These are phyloP conservation scores for Clitarchus hookeri DNA, from an alignment of 2,888 invertebrate species.

Conservation along the genomic window DNA sequence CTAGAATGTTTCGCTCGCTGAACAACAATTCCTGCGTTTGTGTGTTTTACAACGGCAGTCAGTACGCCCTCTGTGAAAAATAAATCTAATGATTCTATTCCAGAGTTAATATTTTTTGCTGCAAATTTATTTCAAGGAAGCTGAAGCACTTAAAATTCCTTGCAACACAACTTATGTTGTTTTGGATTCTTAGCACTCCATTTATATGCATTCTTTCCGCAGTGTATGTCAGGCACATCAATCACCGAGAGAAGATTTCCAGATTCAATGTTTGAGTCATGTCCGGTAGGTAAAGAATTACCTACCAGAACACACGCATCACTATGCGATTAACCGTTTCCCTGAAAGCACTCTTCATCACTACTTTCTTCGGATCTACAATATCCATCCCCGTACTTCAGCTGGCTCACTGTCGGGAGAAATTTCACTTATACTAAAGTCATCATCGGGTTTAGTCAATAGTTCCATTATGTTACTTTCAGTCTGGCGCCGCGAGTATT, in stretches of 20 bases:
- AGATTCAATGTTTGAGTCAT: background rate
- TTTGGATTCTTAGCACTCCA: background rate
- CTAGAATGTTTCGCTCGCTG: background rate
- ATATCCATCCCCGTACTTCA: too few relatives aligned
- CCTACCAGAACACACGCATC: background rate
- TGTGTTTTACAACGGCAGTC: background rate
- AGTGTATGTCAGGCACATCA: background rate
- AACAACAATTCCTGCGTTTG: background rate
- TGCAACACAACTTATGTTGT: too few relatives aligned
- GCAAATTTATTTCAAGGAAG: background rate
- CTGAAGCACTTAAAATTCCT: background rate
- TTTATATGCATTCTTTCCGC: background rate
- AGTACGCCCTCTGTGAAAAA: background rate
- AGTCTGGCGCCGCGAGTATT: too few relatives aligned
- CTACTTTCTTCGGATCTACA: too few relatives aligned
- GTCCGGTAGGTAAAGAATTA: background rate
- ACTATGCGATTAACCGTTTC: background rate
- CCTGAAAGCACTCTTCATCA: too few relatives aligned
- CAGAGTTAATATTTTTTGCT: background rate
- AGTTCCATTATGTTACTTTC: too few relatives aligned
- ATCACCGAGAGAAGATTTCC: background rate
- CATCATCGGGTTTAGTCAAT: too few relatives aligned
- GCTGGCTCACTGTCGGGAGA: too few relatives aligned
- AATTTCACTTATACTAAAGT: too few relatives aligned
- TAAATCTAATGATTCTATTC: background rate